Evolutionary conservation across 2,888 invertebrate species (phyloP), one percentile per base, ranked within the genome.

Genomic region (Drosophila longiperda): DNA sequence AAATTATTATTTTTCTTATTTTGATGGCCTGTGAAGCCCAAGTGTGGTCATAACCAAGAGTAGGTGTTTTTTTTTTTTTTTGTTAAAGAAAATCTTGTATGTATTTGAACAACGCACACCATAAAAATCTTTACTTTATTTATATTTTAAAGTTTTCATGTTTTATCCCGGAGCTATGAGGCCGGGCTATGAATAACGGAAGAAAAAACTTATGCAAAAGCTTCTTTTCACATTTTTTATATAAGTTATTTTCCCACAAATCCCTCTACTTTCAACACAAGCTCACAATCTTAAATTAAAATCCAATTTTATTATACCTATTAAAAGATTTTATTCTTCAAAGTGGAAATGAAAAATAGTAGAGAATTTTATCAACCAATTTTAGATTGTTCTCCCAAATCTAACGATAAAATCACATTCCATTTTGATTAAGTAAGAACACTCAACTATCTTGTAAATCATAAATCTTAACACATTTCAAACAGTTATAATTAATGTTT

Each of bases 381-480:
- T 23, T 45, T 15, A 15, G 45, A 45, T 45, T 45, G 23, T 23
- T 36, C 38, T 63, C 12, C 8, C 3, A n/a, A 12, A 64, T 32
- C 26, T 38, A 9, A 26, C 20, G 29, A 26, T 59, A 58, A 50
- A 34, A 59, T 38, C 50, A 58, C 66, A 80, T 78, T 76, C 80
- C 80, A 72, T 63, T 65, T 52, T 76, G 77, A 71, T 78, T 78
- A 48, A 80, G 76, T 75, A 75, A 80, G 76, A 72, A 54, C 65
- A 54, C 20, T 76, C 57, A 60, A 65, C 77, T 59, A 65, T 65
- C 78, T 80, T 78, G 80, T 78, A 78, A 80, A 80, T 78, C 80
- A 80, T 78, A 80, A 78, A 78, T 78, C 78, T 78, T 72, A 65
- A 62, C 78, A 80, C 77, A 61, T 58, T 23, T 36, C 54, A 59